Evolutionary conservation across 2,113 vertebrate genomes (phyloP), one percentile per base, ranked within the genome.

Genomic region (Herpailurus yagouaroundi): DNA sequence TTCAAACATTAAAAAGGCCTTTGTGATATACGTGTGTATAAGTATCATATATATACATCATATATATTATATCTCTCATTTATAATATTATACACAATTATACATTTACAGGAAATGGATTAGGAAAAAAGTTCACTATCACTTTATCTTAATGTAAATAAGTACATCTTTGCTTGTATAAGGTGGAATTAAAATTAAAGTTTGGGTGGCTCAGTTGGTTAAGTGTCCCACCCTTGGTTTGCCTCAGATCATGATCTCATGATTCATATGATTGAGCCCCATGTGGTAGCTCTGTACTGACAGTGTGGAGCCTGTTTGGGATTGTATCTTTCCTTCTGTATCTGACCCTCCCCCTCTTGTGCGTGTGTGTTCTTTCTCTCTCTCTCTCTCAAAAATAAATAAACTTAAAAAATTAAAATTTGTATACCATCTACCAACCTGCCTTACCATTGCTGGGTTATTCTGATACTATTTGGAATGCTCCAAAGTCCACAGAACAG

Each of bases 121-220:
- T 57, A 79, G 33, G 31, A 33, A 29, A 79, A 82, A 68, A 36
- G 0, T 3, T 50, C 14, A 76, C 14, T 45, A 15, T 48, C 2
- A 66, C 31, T 93, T 85, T 73, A 95, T 38, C 7, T 97, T 87
- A 73, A 64, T 57, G 87, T 71, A 91, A 66, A 89, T 52, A 64
- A 82, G 10, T 7, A 55, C 52, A 71, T 63, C 1, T 36, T 68
- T 64, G 21, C 33, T 69, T 79, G 7, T 25, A n/a, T 71, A 69
- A 89, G 7, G 1, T 69, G 9, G 9, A 80, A 45, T 36, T 90
- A 63, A 94, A 90, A 33, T 66, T 66, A 93, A 88, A n/a, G 52
- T 68, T 60, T 60, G 57, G 57, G 57, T 60, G 57, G 21, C 57
- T 60, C 57, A 60, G 21, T 60, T 23, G 21, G 19, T 60, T 60